Conservation (phyloP, 2,797 vertebrate species). For the Myoxocephalus aenaeus region DNA sequence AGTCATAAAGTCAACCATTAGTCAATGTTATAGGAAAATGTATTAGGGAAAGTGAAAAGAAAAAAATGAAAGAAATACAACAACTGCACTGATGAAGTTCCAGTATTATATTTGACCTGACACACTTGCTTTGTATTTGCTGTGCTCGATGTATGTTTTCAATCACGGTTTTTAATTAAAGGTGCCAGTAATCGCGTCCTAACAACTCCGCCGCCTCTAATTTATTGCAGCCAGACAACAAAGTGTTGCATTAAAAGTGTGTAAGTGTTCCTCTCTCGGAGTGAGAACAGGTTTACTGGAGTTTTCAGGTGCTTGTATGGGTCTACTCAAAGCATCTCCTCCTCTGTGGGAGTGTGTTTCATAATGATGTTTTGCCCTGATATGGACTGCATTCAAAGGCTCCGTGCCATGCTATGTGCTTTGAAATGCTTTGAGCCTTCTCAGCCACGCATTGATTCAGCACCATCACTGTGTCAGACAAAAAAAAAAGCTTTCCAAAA, state of each 20-base stretch:
- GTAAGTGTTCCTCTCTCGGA: slow-evolving; percentile 19
- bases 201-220: slow-evolving; percentile 16
- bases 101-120: neutral
- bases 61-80: slow-evolving; percentile 1
- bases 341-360: slow-evolving; percentile 67
- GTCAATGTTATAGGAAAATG: neutral
- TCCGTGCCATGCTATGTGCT: slow-evolving; percentile 17
- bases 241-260: slow-evolving; percentile 33
- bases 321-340: slow-evolving; percentile 48
- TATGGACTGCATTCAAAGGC: slow-evolving; percentile 37
- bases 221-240: slow-evolving; percentile 24
- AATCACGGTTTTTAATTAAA: slow-evolving; percentile 52
- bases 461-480: slow-evolving; percentile 1
- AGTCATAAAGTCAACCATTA: neutral
- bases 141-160: slow-evolving; percentile 4
- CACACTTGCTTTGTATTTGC: slow-evolving; percentile 2
- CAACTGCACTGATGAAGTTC: neutral
- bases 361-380: slow-evolving; percentile 46
- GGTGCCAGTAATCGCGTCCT: slow-evolving; percentile 24
- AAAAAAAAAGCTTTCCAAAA: neutral
- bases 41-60: neutral
- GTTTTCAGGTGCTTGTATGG: slow-evolving; percentile 29
- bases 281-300: slow-evolving; percentile 13
- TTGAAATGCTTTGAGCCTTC: slow-evolving; percentile 31
- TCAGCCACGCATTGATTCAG: slow-evolving; percentile 26